Percentiles rank a stretch among this genome's conserved stretches.
phyloP scores from a whole-genome alignment of 2,888 invertebrate species.

The Chaetogeoica ovagalla region DNA sequence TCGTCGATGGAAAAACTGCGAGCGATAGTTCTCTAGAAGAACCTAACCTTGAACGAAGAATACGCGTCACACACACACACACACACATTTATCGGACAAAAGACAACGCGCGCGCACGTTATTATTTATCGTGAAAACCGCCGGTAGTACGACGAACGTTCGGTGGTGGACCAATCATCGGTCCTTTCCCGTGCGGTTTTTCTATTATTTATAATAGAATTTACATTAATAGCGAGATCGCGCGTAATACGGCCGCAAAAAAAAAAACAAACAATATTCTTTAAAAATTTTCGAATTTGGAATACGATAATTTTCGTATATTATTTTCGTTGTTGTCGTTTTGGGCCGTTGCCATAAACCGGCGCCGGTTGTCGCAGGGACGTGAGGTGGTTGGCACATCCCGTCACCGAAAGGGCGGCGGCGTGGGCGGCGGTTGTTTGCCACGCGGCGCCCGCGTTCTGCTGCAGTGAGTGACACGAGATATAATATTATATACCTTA shows the following conservation, averaged over 20 bases:
- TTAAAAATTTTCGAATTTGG: too few species aligned
- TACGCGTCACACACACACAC: neutral
- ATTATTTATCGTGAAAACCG: neutral
- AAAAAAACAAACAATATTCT: too few species aligned
- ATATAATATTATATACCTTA: constrained; percentile 7
- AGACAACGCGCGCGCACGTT: neutral
- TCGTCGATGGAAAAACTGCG: constrained; percentile 4
- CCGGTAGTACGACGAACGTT: constrained; percentile 17
- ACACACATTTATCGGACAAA: neutral
- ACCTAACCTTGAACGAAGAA: constrained; percentile 18
- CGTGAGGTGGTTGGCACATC: neutral
- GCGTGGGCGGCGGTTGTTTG: constrained; percentile 30
- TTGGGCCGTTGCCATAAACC: constrained; percentile 10
- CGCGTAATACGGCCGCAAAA: too few species aligned
- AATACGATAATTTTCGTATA: neutral
- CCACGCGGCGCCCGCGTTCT: too few species aligned
- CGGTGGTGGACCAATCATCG: neutral
- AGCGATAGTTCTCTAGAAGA: neutral
- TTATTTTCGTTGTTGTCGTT: constrained; percentile 36
- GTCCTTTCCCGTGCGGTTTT: neutral
- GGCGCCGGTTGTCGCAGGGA: neutral
- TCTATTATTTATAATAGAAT: neutral
- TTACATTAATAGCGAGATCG: too few species aligned
- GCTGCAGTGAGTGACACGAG: neutral
- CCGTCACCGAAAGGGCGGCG: neutral